Conservation (phyloP, 2,888 invertebrate genomes). For the Toxonevra muliebris region DNA sequence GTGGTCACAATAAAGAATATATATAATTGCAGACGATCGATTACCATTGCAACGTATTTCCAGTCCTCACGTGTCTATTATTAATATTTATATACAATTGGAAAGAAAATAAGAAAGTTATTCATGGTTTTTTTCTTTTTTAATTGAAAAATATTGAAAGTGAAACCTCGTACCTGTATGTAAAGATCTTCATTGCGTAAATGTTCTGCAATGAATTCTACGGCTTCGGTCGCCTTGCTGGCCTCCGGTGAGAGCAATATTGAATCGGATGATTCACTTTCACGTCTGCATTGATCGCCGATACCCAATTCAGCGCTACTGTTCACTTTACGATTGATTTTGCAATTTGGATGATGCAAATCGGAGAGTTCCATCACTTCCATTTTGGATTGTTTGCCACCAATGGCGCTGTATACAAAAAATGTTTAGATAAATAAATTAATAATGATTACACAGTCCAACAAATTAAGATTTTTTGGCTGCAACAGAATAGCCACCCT, state of each 20-base stretch:
- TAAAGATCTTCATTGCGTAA: slow-evolving; percentile 97
- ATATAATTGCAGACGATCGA: slow-evolving; percentile 94
- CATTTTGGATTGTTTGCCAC: slow-evolving; percentile 83
- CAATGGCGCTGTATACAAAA: slow-evolving; percentile 69
- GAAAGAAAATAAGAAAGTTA: not conserved
- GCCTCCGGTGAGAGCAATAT: slow-evolving; percentile 91
- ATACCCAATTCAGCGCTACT: slow-evolving; percentile 71
- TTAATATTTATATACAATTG: slow-evolving; percentile 6
- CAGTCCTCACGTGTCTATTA: slow-evolving; percentile 94
- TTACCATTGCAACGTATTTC: slow-evolving; percentile 99
- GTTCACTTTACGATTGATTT: slow-evolving; percentile 85
- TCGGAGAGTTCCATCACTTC: slow-evolving; percentile 94
- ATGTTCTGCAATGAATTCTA: slow-evolving; percentile 98
- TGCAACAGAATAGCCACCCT: too few species aligned
- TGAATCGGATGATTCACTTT: slow-evolving; percentile 91
- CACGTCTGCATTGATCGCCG: slow-evolving; percentile 79
- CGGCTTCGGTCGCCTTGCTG: slow-evolving; percentile 95
- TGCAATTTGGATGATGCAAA: slow-evolving; percentile 95
- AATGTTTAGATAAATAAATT: not conserved
- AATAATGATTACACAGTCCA: not conserved
- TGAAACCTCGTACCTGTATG: slow-evolving; percentile 80
- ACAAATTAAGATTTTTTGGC: too few species aligned
- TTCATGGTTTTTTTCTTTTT: not conserved
- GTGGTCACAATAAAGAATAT: slow-evolving; percentile 96
- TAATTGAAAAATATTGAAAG: not conserved